These are phyloP conservation scores for Percopsis omiscomaycus DNA, from an alignment of 2,797 vertebrate genomes.

Conservation along the genomic window DNA sequence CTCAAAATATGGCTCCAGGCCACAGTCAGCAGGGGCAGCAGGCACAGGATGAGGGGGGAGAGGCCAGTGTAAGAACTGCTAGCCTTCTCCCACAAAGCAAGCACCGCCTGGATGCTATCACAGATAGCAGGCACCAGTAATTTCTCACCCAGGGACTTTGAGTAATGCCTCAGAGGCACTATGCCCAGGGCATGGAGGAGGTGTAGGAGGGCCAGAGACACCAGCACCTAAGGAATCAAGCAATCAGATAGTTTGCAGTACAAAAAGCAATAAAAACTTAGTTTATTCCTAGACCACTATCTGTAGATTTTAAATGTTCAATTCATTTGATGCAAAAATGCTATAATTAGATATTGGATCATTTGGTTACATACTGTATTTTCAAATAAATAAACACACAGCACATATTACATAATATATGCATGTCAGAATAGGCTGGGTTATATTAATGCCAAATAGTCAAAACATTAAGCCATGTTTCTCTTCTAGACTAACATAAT, in stretches of 20 bases:
- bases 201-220: conserved; percentile 66
- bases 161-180: conserved; percentile 65
- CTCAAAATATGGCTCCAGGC: conserved; percentile 64
- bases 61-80: conserved; percentile 56
- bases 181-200: conserved; percentile 62
- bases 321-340: no score
- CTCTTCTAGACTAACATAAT: no score
- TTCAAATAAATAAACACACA: no score
- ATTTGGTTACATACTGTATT: no score
- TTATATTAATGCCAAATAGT: no score
- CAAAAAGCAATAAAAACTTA: no score
- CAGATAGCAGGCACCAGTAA: conserved; percentile 77
- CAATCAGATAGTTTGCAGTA: neutral
- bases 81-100: conserved; percentile 70
- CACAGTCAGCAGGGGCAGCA: conserved; percentile 69
- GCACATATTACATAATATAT: no score
- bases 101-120: conserved; percentile 61
- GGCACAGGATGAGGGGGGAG: conserved; percentile 52
- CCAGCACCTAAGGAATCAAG: conserved; percentile 64
- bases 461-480: no score
- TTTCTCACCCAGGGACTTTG: conserved; percentile 66
- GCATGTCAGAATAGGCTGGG: no score
- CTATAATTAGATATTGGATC: neutral
- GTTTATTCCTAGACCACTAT: no score
- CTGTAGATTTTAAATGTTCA: no score